Evolutionary conservation across 2,888 invertebrate genomes (phyloP).

Genomic region (Ophion slaviceki): DNA sequence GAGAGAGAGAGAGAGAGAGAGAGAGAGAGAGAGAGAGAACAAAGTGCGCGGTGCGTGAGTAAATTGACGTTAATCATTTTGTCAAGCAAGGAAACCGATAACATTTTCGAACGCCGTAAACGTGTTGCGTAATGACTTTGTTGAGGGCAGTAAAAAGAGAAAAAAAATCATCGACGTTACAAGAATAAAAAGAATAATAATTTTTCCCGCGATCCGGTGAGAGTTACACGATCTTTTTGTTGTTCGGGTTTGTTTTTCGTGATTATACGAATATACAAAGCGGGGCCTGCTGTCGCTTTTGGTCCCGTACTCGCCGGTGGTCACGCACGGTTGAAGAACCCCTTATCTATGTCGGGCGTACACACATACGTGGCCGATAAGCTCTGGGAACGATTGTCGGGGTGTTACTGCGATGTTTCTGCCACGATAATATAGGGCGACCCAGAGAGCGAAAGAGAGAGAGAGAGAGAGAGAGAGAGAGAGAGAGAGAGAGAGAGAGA

Average conservation of each 20-base stretch:
- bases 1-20: too few species aligned
- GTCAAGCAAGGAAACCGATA: not conserved
- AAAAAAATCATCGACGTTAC: not conserved
- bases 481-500: not conserved
- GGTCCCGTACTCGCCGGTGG: conserved; percentile 5
- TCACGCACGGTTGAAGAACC: conserved; percentile 58
- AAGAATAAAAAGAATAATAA: not conserved
- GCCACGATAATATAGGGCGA: conserved; percentile 49
- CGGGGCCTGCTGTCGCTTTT: conserved; percentile 20
- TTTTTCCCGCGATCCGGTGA: not conserved
- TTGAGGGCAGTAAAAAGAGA: not conserved
- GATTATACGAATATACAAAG: conserved; percentile 15
- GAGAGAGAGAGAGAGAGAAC: too few species aligned
- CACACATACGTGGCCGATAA: conserved; percentile 55
- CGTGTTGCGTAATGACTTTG: not conserved
- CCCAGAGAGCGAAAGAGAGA: conserved; percentile 5
- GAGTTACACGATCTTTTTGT: not conserved
- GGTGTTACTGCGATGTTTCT: conserved; percentile 52
- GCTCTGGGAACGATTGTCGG: conserved; percentile 22
- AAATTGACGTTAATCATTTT: conserved; percentile 2
- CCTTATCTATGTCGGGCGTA: conserved; percentile 57
- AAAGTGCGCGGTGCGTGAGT: not conserved
- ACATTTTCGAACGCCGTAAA: conserved; percentile 2
- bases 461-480: not conserved
- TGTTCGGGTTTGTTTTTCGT: not conserved